phyloP scores from a whole-genome alignment of 2,797 vertebrate species.

The Melanotaenia maccullochi region DNA sequence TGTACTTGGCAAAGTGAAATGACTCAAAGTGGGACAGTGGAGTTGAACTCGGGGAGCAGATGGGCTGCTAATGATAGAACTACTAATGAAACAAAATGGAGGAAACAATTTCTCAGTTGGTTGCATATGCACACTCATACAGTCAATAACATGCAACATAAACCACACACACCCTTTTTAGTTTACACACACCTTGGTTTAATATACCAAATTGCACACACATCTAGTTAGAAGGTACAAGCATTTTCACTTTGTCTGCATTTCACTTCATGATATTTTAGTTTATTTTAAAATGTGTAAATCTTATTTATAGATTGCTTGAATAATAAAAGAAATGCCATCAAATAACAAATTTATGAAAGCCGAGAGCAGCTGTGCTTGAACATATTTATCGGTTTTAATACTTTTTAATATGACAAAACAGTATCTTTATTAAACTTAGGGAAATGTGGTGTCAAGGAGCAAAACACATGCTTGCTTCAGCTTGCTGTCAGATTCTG shows the following conservation, averaged over 20 bases:
- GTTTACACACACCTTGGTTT: not conserved
- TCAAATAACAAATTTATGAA: too few relatives aligned
- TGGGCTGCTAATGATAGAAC: constrained; percentile 62
- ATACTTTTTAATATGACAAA: too few relatives aligned
- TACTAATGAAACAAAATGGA: constrained; percentile 61
- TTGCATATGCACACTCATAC: not conserved
- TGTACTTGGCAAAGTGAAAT: constrained; percentile 11
- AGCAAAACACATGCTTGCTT: too few relatives aligned
- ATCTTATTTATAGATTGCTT: not conserved
- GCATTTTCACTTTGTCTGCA: not conserved
- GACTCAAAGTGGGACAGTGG: constrained; percentile 29
- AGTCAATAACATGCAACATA: not conserved
- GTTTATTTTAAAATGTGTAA: not conserved
- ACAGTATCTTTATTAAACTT: too few relatives aligned
- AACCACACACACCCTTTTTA: not conserved
- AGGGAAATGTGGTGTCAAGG: too few relatives aligned
- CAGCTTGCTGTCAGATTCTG: too few relatives aligned
- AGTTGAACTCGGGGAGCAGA: constrained; percentile 62
- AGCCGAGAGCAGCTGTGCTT: too few relatives aligned
- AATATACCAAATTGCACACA: not conserved
- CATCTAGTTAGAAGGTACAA: not conserved
- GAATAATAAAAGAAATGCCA: too few relatives aligned
- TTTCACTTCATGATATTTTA: not conserved
- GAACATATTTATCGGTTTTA: too few relatives aligned
- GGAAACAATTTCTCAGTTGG: constrained; percentile 65